Evolutionary conservation across 2,888 invertebrate genomes (phyloP).

Genomic region (Pyrochroa serraticornis): DNA sequence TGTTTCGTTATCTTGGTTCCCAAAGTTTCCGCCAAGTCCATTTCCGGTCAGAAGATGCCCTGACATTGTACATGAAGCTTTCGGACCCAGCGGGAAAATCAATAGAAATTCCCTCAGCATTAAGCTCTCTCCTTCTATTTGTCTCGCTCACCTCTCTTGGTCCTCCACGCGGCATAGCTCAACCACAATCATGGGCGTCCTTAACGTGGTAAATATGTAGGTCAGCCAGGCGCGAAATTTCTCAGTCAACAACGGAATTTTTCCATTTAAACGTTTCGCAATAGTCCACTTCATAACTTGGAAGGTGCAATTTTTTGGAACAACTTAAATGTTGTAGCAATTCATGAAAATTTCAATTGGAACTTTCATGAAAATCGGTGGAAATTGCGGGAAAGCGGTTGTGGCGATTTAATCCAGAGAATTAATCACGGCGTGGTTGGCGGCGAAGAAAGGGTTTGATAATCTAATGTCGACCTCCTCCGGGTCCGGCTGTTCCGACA

Average conservation of each 20-base stretch:
- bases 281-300: no score
- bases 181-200: background rate
- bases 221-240: slow-evolving; percentile 12
- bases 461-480: background rate
- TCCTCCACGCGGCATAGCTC: background rate
- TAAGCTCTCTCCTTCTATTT: slow-evolving; percentile 17
- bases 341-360: background rate
- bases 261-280: no score
- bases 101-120: slow-evolving; percentile 21
- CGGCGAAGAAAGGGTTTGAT: background rate
- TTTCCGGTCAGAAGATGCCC: slow-evolving; percentile 22
- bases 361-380: background rate
- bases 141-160: slow-evolving; percentile 10
- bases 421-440: no score
- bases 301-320: no score
- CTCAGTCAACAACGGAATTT: slow-evolving; percentile 2
- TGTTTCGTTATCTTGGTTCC: slow-evolving; percentile 11
- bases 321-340: background rate
- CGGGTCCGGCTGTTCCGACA: background rate
- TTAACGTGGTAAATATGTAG: slow-evolving; percentile 7
- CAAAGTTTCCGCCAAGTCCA: slow-evolving; percentile 15
- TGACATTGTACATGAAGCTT: slow-evolving; percentile 7
- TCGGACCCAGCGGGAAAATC: slow-evolving; percentile 24
- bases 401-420: no score
- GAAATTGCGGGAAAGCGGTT: background rate